A percentile compares a stretch with the other conserved stretches of the same genome.
Evolutionary conservation across 2,113 vertebrate genomes (phyloP).

Genomic region (Pelusios castaneus): DNA sequence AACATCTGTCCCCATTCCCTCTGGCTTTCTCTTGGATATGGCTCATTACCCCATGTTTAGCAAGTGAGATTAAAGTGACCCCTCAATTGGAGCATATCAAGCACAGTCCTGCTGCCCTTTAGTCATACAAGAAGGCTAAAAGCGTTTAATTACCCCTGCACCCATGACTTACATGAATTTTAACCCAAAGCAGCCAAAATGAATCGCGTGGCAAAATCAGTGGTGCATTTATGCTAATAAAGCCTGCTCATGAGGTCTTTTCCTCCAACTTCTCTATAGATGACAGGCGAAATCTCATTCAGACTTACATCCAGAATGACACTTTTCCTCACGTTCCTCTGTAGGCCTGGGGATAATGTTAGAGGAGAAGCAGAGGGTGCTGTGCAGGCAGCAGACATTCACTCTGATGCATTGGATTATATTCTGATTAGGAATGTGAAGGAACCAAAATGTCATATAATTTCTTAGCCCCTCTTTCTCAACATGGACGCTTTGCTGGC

Average conservation of each 20-base stretch:
- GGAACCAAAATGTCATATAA: conserved; percentile 9
- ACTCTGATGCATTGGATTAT: conserved; percentile 20
- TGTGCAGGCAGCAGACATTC: conserved; percentile 33
- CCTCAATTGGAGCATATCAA: too few species aligned
- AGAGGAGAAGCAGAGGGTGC: neutral
- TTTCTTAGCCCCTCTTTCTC: conserved; percentile 9
- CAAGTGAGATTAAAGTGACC: neutral
- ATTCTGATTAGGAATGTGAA: conserved; percentile 26
- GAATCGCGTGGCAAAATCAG: neutral
- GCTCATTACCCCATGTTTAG: neutral
- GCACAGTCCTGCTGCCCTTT: neutral
- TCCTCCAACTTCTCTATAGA: neutral
- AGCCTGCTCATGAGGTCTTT: neutral
- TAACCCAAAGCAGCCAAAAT: neutral
- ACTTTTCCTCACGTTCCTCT: conserved; percentile 35
- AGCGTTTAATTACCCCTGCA: neutral
- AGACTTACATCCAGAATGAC: neutral
- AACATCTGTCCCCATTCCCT: neutral
- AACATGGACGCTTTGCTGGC: neutral
- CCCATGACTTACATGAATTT: neutral
- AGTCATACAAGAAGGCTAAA: neutral
- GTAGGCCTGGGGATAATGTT: conserved; percentile 13
- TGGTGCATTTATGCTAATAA: neutral
- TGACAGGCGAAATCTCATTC: neutral
- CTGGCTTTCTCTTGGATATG: neutral